Conservation (phyloP, 2,888 invertebrate species). For the Oscheius sp. region DNA sequence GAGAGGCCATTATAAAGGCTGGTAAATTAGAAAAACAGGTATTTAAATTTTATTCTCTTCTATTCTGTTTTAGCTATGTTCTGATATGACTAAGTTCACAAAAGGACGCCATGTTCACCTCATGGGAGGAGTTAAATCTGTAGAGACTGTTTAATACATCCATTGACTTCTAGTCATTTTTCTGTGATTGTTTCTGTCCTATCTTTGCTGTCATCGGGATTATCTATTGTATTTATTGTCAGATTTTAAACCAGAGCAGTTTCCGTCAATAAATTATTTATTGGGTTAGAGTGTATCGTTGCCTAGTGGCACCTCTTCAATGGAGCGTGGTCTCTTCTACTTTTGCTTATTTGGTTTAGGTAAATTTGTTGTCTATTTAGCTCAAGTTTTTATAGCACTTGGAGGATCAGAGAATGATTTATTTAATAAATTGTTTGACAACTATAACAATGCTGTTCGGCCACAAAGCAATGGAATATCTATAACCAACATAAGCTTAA, state of each 20-base stretch:
- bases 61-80: not conserved
- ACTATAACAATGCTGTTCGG: constrained; percentile 5
- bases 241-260: not conserved
- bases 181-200: constrained; percentile 1
- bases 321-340: not conserved
- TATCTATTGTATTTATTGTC: not conserved
- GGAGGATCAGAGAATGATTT: constrained; percentile 9
- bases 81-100: constrained; percentile 8
- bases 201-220: not conserved
- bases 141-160: constrained; percentile 1
- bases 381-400: not conserved
- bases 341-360: constrained; percentile 6
- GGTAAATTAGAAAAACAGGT: constrained; percentile 7
- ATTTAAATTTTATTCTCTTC: not conserved
- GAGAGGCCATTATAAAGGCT: not conserved
- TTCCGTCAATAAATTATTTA: constrained; percentile 8
- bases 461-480: constrained; percentile 8
- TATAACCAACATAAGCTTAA: not conserved
- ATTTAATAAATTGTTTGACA: not conserved
- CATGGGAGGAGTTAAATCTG: constrained; percentile 17
- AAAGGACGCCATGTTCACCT: constrained; percentile 11
- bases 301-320: not conserved
- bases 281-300: not conserved
- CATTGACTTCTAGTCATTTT: too few species aligned
- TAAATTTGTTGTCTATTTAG: not conserved